phyloP scores from a whole-genome alignment of 2,888 invertebrate genomes.

The Drosophila pegasa region DNA sequence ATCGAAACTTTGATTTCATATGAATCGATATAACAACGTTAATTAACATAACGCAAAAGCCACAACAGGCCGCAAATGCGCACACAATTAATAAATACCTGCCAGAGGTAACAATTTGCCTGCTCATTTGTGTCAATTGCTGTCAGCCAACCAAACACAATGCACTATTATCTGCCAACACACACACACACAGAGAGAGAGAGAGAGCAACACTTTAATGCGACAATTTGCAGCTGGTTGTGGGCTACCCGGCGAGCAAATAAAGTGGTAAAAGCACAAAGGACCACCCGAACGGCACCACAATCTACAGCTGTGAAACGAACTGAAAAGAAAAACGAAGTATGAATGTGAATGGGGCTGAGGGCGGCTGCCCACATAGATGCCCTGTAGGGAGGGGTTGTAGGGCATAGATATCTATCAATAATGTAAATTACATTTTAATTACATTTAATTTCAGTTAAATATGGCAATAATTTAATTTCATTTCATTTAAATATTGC shows the following conservation, averaged over 20 bases:
- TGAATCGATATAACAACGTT: constrained; percentile 17
- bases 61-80: background rate
- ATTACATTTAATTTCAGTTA: too few species aligned
- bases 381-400: background rate
- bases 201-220: constrained; percentile 38
- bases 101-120: constrained; percentile 16
- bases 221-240: constrained; percentile 63
- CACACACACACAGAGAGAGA: constrained; percentile 1
- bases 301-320: constrained; percentile 40
- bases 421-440: too few species aligned
- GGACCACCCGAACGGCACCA: constrained; percentile 12
- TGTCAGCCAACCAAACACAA: constrained; percentile 14
- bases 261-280: constrained; percentile 23
- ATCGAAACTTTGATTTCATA: background rate
- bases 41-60: constrained; percentile 39
- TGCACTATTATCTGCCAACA: constrained; percentile 1
- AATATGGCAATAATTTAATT: too few species aligned
- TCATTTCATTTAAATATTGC: too few species aligned
- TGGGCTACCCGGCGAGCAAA: constrained; percentile 1
- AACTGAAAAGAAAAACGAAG: constrained; percentile 33
- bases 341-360: too few species aligned
- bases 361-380: background rate
- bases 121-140: constrained; percentile 16
- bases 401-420: background rate
- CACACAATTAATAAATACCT: constrained; percentile 24